phyloP scores from a whole-genome alignment of 2,888 invertebrate species.

The Allacma fusca region DNA sequence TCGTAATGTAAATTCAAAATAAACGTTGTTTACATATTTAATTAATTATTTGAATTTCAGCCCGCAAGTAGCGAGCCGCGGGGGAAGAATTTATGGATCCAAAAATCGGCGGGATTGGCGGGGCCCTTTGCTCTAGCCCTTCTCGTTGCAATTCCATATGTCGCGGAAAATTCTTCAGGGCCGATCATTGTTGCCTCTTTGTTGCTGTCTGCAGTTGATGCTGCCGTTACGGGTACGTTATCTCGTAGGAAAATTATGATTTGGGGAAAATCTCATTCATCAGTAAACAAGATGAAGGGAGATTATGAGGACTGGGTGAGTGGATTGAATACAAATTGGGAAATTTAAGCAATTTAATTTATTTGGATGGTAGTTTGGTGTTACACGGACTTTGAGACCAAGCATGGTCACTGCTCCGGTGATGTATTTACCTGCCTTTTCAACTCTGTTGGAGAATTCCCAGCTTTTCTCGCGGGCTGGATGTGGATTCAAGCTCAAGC shows the following conservation, averaged over 20 bases:
- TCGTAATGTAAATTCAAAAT: background rate
- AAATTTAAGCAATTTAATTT: slow-evolving; percentile 4
- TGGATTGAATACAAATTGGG: too few relatives aligned
- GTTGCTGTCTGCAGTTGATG: slow-evolving; percentile 57
- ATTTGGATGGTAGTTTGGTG: slow-evolving; percentile 55
- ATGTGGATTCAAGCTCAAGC: slow-evolving; percentile 53
- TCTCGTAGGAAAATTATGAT: too few relatives aligned
- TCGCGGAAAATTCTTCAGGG: slow-evolving; percentile 60
- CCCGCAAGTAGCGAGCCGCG: slow-evolving; percentile 38
- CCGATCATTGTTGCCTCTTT: slow-evolving; percentile 60
- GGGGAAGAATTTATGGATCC: slow-evolving; percentile 53
- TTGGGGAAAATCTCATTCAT: too few relatives aligned
- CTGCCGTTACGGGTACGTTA: slow-evolving; percentile 55
- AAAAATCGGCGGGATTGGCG: slow-evolving; percentile 58
- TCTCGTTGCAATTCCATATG: slow-evolving; percentile 58
- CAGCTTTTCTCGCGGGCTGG: slow-evolving; percentile 60
- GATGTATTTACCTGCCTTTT: slow-evolving; percentile 59
- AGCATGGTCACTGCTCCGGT: slow-evolving; percentile 59
- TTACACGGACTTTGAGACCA: slow-evolving; percentile 60
- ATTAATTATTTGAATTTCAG: background rate
- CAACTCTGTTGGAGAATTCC: slow-evolving; percentile 59
- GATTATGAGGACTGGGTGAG: too few relatives aligned
- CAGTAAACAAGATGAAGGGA: too few relatives aligned
- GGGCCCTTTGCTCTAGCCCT: slow-evolving; percentile 60
- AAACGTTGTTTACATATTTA: background rate